These are phyloP conservation scores for Apamea epomidion DNA, from an alignment of 2,888 invertebrate genomes.

Conservation along the genomic window DNA sequence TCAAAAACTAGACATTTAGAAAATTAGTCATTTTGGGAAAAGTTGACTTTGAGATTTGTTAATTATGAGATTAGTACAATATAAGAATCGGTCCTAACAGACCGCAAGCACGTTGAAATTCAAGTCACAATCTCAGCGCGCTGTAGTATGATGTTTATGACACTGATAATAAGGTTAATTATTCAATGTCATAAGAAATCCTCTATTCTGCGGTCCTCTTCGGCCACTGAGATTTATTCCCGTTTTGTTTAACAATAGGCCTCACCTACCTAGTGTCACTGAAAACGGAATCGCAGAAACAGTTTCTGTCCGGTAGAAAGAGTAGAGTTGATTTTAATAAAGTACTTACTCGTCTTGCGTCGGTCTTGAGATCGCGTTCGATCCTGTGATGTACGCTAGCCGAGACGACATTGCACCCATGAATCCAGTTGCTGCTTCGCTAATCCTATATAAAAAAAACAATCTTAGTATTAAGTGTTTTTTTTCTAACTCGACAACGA, in stretches of 20 bases:
- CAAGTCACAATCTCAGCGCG: background rate
- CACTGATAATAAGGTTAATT: background rate
- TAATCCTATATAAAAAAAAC: conserved; percentile 79
- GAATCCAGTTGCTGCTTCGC: conserved; percentile 89
- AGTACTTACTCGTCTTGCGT: conserved; percentile 83
- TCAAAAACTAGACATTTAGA: too few species aligned
- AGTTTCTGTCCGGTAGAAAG: background rate
- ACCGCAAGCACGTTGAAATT: background rate
- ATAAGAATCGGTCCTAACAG: too few species aligned
- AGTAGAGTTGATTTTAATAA: background rate
- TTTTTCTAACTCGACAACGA: background rate
- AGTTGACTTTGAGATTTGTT: too few species aligned
- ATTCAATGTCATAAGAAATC: background rate
- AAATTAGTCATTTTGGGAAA: too few species aligned
- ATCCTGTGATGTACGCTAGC: conserved; percentile 90
- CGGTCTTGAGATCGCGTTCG: conserved; percentile 84
- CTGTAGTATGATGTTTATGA: background rate
- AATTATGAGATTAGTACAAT: too few species aligned
- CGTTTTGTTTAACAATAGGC: background rate
- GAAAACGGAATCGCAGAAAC: background rate
- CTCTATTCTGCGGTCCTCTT: background rate
- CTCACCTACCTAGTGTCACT: background rate
- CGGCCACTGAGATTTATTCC: background rate
- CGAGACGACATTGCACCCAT: conserved; percentile 91
- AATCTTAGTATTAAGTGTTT: background rate